phyloP scores from a whole-genome alignment of 2,888 invertebrate genomes.

The Auanema freiburgensis region DNA sequence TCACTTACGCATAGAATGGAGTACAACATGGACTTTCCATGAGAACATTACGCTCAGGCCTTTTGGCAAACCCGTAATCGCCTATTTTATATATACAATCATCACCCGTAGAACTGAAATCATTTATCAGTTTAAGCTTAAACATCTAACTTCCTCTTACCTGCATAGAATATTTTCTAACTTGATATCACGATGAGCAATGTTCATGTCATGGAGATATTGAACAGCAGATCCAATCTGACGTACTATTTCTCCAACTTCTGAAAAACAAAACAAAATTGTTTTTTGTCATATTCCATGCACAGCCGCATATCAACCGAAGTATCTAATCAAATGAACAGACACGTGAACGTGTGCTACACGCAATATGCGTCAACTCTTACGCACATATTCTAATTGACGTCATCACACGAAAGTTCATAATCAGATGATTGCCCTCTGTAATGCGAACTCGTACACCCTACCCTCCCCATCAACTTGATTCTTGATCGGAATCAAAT shows the following conservation, averaged over 20 bases:
- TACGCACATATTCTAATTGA: too few species aligned
- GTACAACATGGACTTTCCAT: conserved; percentile 98
- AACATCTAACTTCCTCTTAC: too few species aligned
- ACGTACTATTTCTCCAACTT: conserved; percentile 90
- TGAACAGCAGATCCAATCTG: conserved; percentile 93
- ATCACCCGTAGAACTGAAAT: conserved; percentile 67
- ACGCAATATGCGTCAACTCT: too few species aligned
- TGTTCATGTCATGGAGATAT: conserved; percentile 88
- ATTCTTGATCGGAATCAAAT: too few species aligned
- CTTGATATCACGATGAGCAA: conserved; percentile 72
- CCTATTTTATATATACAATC: conserved; percentile 90
- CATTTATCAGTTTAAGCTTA: conserved; percentile 3
- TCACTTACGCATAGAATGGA: conserved; percentile 85
- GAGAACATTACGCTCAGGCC: conserved; percentile 77
- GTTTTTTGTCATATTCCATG: too few species aligned
- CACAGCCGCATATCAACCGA: too few species aligned
- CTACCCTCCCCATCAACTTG: too few species aligned
- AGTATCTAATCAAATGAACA: too few species aligned
- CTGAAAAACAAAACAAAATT: conserved; percentile 68
- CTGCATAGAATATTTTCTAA: conserved; percentile 89
- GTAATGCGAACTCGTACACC: too few species aligned
- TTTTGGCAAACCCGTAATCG: conserved; percentile 99
- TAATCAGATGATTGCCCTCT: too few species aligned
- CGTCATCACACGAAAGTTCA: too few species aligned
- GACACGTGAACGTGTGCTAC: too few species aligned